Percentiles rank a stretch among this genome's conserved stretches.
Evolutionary conservation across 2,888 invertebrate species (phyloP).

Genomic region (Leptinotarsa tumamoca): DNA sequence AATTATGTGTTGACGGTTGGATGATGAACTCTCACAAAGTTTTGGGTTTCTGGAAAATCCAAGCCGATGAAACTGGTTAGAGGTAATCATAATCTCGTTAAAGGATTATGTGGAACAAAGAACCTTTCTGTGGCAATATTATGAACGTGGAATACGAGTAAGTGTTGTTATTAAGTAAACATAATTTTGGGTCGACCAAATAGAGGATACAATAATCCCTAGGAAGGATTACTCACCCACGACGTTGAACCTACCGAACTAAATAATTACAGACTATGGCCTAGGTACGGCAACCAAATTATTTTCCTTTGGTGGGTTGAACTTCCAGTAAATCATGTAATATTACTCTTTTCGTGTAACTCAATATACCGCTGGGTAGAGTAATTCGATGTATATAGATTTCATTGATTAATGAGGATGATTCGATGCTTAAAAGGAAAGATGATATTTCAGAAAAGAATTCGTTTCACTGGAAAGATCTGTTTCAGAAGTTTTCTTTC

Average conservation of each 20-base stretch:
- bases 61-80: not conserved
- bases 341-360: not conserved
- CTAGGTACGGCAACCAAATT: not conserved
- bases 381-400: not conserved
- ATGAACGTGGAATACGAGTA: not conserved
- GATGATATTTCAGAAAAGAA: not conserved
- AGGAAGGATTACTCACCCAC: not conserved
- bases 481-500: not conserved
- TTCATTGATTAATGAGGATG: not conserved
- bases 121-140: not conserved
- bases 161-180: not conserved
- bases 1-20: not conserved
- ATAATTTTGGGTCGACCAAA: not conserved
- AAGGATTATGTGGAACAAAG: not conserved
- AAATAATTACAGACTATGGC: not conserved
- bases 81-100: conserved; percentile 3
- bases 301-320: not conserved
- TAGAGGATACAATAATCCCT: not conserved
- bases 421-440: not conserved
- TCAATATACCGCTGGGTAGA: not conserved
- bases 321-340: not conserved
- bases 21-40: not conserved
- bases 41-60: not conserved
- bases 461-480: not conserved
- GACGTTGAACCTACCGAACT: not conserved